Evolutionary conservation across 2,888 invertebrate species (phyloP), one percentile per base, ranked within the genome.

Genomic region (Hermaeophaga mercurialis): DNA sequence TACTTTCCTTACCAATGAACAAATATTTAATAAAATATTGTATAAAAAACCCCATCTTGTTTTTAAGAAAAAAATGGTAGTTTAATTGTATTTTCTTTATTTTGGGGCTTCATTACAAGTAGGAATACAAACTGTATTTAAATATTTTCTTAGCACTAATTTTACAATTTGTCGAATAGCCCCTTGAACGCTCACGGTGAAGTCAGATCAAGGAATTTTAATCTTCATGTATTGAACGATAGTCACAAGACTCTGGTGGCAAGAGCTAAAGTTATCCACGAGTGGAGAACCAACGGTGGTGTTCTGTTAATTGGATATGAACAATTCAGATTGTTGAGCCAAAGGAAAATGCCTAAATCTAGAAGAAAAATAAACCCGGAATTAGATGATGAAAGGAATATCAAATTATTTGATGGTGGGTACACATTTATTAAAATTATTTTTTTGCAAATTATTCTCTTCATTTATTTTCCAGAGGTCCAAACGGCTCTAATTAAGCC

Each of bases 301-400:
- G 96, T 98, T 1, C 81, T 99, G 28, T 82, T 99, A 68, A 94
- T 99, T 74, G 98, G 99, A 1, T 99, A 99, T 75, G 99, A 99
- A 79, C 84, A 98, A 74, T 99, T 94, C 74, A 84, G 98, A 12
- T 84, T 96, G 63, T 80, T 99, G 48, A 92, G 94, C 64, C 81
- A 92, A 73, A 90, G 90, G 73, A 84, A 87, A 66, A 82, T 85
- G 47, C 85, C 85, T 46, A 85, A 85, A 66, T 81, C 84, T 1
- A 85, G 81, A 71, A 86, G 82, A 66, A 85, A 83, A 72, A 81
- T 82, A 69, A 82, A 82, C 0, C 79, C 78, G 9, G 80, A 64
- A 1, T 79, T 78, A 14, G 85, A 83, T 66, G 84, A 86, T 46
- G 84, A 85, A 45, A 80, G 81, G 41, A 85, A 89, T 65, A 90